A percentile compares a stretch with the other conserved stretches of the same genome.
These are phyloP conservation scores for Lamprologus tigripictilis DNA, from an alignment of 2,113 vertebrate genomes.

Conservation along the genomic window DNA sequence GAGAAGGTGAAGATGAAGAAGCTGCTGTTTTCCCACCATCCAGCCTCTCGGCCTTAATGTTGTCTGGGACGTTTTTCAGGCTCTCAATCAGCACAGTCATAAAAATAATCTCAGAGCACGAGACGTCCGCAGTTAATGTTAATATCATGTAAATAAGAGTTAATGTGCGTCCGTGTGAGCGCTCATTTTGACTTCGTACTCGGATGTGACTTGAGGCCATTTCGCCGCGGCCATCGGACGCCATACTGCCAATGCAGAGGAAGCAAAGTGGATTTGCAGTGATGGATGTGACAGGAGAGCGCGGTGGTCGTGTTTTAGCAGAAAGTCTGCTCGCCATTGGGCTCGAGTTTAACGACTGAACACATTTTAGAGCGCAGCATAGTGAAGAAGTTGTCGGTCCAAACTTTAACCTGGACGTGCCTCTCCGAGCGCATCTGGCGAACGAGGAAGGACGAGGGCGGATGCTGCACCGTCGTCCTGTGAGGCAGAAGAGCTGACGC, in stretches of 20 bases:
- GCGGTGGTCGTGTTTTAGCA: conserved; percentile 31
- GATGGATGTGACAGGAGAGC: conserved; percentile 52
- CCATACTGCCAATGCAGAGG: conserved; percentile 15
- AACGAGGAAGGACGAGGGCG: neutral
- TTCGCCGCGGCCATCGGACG: conserved; percentile 25
- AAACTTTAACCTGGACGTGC: neutral
- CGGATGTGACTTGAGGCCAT: neutral
- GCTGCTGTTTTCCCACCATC: neutral
- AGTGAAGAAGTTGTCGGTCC: neutral
- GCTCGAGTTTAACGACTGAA: neutral
- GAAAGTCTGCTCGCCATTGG: neutral
- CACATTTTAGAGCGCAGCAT: neutral
- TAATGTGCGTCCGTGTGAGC: neutral
- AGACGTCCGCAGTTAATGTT: neutral
- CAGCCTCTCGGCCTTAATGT: neutral
- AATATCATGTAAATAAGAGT: neutral
- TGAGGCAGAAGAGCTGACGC: neutral
- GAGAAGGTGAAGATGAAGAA: neutral
- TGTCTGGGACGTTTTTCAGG: neutral
- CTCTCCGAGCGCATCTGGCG: rapidly evolving
- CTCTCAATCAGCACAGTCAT: neutral
- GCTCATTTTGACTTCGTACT: neutral
- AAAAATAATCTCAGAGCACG: neutral
- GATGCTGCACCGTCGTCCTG: neutral
- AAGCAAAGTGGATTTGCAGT: conserved; percentile 55